Evolutionary conservation across 2,888 invertebrate genomes (phyloP), one percentile per base, ranked within the genome.

Genomic region (Epinotia nisella): DNA sequence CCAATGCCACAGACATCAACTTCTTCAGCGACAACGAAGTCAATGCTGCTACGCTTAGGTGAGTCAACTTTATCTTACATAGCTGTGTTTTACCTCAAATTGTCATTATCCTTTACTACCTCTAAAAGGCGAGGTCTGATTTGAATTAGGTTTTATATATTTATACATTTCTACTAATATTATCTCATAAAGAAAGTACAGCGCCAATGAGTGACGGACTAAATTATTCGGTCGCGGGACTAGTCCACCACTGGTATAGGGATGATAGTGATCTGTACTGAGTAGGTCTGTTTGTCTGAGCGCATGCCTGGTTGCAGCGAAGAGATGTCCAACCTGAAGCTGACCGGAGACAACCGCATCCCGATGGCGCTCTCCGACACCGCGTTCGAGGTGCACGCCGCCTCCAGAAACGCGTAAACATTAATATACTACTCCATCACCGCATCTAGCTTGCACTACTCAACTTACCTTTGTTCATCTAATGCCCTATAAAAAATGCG

Each of bases 21-120:
- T 98, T 98, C 93, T 98, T 97, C 91, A 98, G 98, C 85, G 99
- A 99, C 85, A 97, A 97, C 0, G 98, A 99, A 93, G 93, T 97
- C 65, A 96, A 96, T n/a, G 95, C 95, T 1, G 90, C 94, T 19
- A 85, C 88, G 9, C 90, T 94, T 60, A 96, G 95, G 94, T 96
- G 84, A 85, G 94, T 88, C 68, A 67, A 55, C 39, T 67, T n/a
- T 67, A 58, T 56, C 64, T 70, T 70, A 51, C 49, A 58, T 41
- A 55, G 24, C 49, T 66, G 62, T 68, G 53, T 68, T 59, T 55
- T 45, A 59, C 13, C 53, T 71, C 51, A 29, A 45, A 21, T 64
- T 45, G 39, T 35, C 61, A 68, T n/a, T 72, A 19, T 39, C 2
- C 49, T 35, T 62, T 24, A 35, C 55, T 55, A 24, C 67, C 72